These are phyloP conservation scores for Tholera decimalis DNA, from an alignment of 2,888 invertebrate species.

Conservation along the genomic window DNA sequence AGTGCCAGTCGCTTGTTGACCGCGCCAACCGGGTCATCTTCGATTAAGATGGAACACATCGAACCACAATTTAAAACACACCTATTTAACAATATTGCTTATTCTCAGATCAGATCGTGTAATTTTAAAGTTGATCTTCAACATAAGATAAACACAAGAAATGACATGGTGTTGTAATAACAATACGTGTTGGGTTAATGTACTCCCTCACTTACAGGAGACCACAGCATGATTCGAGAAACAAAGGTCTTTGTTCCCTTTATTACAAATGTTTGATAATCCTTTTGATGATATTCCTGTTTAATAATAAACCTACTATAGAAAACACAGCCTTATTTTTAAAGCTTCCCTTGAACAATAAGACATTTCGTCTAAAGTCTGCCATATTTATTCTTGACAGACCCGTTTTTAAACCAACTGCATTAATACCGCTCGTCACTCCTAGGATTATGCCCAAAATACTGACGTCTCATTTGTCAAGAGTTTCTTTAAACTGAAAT, in stretches of 20 bases:
- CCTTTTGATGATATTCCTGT: conserved; percentile 7
- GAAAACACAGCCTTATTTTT: conserved; percentile 16
- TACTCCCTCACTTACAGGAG: no score
- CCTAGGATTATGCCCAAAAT: conserved; percentile 35
- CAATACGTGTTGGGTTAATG: no score
- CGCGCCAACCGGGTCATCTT: no score
- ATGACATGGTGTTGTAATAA: no score
- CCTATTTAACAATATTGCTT: no score
- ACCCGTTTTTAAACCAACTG: conserved; percentile 38
- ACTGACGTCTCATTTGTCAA: conserved; percentile 60
- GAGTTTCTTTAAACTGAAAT: conserved; percentile 41
- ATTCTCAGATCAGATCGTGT: no score
- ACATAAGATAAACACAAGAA: no score
- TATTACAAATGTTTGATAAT: conserved; percentile 18
- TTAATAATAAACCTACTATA: conserved; percentile 22
- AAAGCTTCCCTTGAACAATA: conserved; percentile 8
- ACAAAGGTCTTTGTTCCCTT: not conserved
- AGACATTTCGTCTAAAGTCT: conserved; percentile 21
- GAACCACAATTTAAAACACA: no score
- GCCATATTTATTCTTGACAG: conserved; percentile 24
- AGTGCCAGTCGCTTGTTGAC: no score
- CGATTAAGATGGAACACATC: no score
- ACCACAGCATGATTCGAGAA: conserved; percentile 3
- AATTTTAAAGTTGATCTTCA: no score
- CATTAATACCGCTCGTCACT: conserved; percentile 44